Evolutionary conservation across 2,888 invertebrate genomes (phyloP).

Genomic region (Ptychoptera contaminata): DNA sequence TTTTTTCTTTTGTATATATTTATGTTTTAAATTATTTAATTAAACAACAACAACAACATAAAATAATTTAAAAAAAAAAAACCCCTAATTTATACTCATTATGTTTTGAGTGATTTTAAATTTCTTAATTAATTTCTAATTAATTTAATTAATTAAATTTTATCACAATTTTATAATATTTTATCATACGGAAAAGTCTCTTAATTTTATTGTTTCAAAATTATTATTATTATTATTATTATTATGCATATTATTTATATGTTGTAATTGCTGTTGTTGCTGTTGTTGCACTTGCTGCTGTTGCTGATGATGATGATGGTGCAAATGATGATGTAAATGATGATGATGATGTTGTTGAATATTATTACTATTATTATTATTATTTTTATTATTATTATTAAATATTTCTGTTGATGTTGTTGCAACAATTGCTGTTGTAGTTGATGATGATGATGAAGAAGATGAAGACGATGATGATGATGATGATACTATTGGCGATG

Average conservation of each 20-base stretch:
- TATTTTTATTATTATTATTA: constrained; percentile 18
- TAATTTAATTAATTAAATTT: no score
- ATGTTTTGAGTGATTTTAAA: no score
- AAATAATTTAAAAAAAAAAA: no score
- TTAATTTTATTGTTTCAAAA: constrained; percentile 2
- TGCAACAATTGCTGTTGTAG: no score
- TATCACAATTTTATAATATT: no score
- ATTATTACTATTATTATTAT: constrained; percentile 14
- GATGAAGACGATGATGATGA: constrained; percentile 1
- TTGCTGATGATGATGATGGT: constrained; percentile 37
- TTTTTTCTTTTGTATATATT: no score
- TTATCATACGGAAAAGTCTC: constrained; percentile 4
- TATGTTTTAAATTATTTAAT: no score
- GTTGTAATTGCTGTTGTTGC: constrained; percentile 21
- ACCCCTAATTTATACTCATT: no score
- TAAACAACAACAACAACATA: constrained; percentile 6
- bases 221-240: not conserved
- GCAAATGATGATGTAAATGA: constrained; percentile 33
- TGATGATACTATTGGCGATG: not conserved
- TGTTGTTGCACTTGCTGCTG: constrained; percentile 38
- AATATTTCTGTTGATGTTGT: no score
- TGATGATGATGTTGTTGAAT: constrained; percentile 17
- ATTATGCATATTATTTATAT: not conserved
- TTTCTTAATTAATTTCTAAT: no score
- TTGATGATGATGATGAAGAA: constrained; percentile 1